Evolutionary conservation across 2,888 invertebrate species (phyloP).

Genomic region (Megamerina dolium): DNA sequence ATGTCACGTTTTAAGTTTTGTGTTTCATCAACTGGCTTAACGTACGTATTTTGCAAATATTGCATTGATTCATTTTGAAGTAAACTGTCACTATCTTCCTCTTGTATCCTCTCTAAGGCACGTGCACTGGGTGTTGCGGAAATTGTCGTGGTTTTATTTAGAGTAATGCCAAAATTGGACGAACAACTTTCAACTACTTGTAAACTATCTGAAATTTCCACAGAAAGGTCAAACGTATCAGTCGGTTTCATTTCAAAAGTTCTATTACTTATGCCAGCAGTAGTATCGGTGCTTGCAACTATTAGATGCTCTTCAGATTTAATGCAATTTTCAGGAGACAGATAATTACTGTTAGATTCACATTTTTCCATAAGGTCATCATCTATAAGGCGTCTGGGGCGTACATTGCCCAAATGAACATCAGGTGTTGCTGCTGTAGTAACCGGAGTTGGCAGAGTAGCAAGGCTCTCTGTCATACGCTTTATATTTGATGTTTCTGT

Average conservation of each 20-base stretch:
- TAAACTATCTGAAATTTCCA: constrained; percentile 30
- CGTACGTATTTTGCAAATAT: constrained; percentile 1
- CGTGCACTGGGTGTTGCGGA: constrained; percentile 27
- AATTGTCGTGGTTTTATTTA: constrained; percentile 40
- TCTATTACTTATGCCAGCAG: constrained; percentile 30
- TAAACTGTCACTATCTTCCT: constrained; percentile 30
- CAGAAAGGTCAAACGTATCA: constrained; percentile 27
- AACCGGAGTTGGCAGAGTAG: constrained; percentile 41
- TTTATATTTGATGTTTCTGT: constrained; percentile 9
- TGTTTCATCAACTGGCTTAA: constrained; percentile 5
- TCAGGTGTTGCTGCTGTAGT: constrained; percentile 2
- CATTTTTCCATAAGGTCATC: background rate
- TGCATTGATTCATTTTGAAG: background rate
- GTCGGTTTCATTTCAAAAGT: constrained; percentile 39
- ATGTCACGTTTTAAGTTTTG: constrained; percentile 40
- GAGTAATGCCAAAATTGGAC: constrained; percentile 10
- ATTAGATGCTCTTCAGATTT: background rate
- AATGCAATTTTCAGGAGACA: too few relatives aligned
- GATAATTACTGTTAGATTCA: too few relatives aligned
- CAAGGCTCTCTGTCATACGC: constrained; percentile 33
- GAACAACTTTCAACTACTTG: constrained; percentile 20
- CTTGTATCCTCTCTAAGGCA: constrained; percentile 38
- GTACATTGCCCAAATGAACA: background rate
- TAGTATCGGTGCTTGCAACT: constrained; percentile 12
- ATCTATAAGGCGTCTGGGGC: background rate